Evolutionary conservation across 1,140 invertebrate species (phyloP).

Genomic region (Laodelphax striatellus): DNA sequence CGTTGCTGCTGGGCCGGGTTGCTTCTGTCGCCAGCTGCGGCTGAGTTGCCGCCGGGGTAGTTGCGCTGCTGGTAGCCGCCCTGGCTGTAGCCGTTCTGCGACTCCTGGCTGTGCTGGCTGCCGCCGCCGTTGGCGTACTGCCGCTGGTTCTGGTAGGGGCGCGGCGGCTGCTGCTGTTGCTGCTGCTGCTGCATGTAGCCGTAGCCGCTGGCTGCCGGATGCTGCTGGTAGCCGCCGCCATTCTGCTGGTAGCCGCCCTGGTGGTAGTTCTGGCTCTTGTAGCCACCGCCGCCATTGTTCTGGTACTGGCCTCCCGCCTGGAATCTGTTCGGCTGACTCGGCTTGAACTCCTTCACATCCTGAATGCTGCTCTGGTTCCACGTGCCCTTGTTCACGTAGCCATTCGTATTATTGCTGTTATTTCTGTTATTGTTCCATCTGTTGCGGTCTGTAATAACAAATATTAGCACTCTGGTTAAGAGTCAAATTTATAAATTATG

Average conservation of each 20-base stretch:
- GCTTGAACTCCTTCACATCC: conserved; percentile 2
- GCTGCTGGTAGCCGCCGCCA: conserved; percentile 14
- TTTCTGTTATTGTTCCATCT: conserved; percentile 17
- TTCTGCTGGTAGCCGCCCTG: conserved; percentile 23
- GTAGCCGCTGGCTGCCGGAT: conserved; percentile 19
- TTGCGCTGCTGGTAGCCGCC: conserved; percentile 20
- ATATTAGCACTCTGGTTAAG: no score
- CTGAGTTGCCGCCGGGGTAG: conserved; percentile 17
- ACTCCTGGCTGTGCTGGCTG: background rate
- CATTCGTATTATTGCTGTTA: background rate
- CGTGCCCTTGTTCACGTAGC: background rate
- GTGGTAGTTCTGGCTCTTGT: background rate
- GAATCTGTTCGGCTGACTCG: conserved; percentile 5
- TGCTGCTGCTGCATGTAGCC: conserved; percentile 7
- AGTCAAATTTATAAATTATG: no score
- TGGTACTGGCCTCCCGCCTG: conserved; percentile 3
- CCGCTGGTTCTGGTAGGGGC: conserved; percentile 15
- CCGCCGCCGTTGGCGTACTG: conserved; percentile 15
- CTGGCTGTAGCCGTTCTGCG: conserved; percentile 10
- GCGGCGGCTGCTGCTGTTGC: background rate
- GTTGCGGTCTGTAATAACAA: conserved; percentile 12
- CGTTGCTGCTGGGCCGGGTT: conserved; percentile 24
- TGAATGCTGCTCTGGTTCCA: conserved; percentile 5
- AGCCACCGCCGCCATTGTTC: conserved; percentile 1
- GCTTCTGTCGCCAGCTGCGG: conserved; percentile 23